Evolutionary conservation across 2,113 vertebrate species (phyloP).

Genomic region (Upupa epops): DNA sequence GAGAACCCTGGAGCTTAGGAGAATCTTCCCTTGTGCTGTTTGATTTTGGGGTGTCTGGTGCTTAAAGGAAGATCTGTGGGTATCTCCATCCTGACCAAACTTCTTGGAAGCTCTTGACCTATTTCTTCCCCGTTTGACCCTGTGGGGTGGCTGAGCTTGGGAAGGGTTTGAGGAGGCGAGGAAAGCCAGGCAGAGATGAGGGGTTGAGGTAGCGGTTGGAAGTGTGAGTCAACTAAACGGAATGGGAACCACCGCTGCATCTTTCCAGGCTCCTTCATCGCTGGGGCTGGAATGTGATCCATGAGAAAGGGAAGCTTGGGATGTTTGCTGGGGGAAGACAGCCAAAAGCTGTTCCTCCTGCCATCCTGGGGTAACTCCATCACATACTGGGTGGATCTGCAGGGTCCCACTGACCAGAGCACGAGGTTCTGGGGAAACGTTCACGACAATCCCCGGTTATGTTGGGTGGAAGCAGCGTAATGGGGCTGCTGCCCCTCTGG

Average conservation of each 20-base stretch:
- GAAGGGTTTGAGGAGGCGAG: background rate
- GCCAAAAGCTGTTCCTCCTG: background rate
- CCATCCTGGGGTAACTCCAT: accelerated
- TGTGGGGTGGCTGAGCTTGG: background rate
- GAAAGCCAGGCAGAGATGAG: background rate
- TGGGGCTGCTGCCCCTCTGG: background rate
- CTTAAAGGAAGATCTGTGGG: background rate
- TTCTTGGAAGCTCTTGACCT: background rate
- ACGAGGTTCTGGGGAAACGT: background rate
- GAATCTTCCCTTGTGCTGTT: background rate
- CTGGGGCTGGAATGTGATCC: background rate
- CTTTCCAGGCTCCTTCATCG: background rate
- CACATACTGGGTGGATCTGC: background rate
- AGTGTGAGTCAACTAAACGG: background rate
- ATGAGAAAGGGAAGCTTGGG: background rate
- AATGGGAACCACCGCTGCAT: background rate
- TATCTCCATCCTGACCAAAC: background rate
- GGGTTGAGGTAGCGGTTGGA: background rate
- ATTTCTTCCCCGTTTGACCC: background rate
- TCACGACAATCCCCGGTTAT: accelerated
- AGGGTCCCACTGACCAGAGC: background rate
- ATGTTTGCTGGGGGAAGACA: background rate
- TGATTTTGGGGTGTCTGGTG: background rate
- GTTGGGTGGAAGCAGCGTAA: background rate
- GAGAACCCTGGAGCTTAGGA: background rate